Evolutionary conservation across 1,140 invertebrate species (phyloP).

Genomic region (Calycopis cecrops): DNA sequence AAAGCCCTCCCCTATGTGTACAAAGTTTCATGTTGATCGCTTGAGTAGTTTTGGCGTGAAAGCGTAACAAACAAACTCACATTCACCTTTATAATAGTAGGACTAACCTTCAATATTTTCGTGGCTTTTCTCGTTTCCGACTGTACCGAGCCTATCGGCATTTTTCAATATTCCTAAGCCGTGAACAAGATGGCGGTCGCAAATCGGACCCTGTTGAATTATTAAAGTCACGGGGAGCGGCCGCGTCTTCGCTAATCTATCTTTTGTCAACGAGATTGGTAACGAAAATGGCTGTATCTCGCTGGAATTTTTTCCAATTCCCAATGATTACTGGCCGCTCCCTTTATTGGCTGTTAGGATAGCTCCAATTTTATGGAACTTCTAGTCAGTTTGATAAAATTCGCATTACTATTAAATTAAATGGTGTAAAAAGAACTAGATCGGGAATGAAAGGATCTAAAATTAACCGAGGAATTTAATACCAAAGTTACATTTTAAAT

Average conservation of each 20-base stretch:
- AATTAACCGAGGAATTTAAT: no score
- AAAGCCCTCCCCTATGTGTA: no score
- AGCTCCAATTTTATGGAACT: no score
- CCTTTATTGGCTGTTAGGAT: constrained; percentile 18
- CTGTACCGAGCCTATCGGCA: constrained; percentile 20
- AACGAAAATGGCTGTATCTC: constrained; percentile 28
- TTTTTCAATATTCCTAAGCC: constrained; percentile 28
- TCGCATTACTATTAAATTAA: constrained; percentile 4
- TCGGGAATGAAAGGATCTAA: no score
- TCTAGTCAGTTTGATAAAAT: no score
- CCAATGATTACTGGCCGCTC: constrained; percentile 15
- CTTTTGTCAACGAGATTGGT: constrained; percentile 46
- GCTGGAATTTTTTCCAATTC: constrained; percentile 18
- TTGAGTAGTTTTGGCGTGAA: no score
- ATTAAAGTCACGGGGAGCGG: constrained; percentile 42
- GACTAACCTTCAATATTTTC: background rate
- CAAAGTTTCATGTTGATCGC: no score
- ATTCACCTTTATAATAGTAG: no score
- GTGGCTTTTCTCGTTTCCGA: background rate
- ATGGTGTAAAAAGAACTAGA: no score
- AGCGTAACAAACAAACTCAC: no score
- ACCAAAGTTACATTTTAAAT: no score
- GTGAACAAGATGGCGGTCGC: constrained; percentile 26
- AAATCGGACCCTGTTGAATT: constrained; percentile 41
- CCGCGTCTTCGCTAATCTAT: constrained; percentile 48